Evolutionary conservation across 1,140 invertebrate species (phyloP).

Genomic region (Penaeus vannamei): DNA sequence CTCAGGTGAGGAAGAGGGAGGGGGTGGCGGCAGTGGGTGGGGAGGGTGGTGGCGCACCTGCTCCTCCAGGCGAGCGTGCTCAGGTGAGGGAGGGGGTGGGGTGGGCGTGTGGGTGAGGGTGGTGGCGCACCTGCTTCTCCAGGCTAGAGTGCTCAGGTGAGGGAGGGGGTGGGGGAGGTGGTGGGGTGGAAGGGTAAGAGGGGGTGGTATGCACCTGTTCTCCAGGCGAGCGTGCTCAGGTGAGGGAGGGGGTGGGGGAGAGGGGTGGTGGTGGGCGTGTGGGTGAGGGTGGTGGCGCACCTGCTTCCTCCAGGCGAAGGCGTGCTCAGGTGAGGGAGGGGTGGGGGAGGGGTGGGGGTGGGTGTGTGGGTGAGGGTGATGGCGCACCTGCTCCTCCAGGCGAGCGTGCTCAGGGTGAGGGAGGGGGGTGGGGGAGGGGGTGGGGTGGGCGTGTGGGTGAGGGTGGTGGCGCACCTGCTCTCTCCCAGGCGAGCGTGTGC

Average conservation of each 20-base stretch:
- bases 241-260: too few relatives aligned
- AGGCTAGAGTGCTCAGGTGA: constrained; percentile 23
- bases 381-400: constrained; percentile 8
- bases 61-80: too few relatives aligned
- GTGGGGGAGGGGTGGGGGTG: too few relatives aligned
- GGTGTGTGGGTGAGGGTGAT: neutral
- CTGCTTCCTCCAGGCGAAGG: neutral
- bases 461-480: constrained; percentile 1
- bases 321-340: neutral
- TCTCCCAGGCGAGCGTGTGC: neutral
- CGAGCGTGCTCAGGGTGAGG: constrained; percentile 9
- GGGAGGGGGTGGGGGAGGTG: too few relatives aligned
- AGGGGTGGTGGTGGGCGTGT: too few relatives aligned
- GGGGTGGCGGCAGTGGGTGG: too few relatives aligned
- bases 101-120: neutral
- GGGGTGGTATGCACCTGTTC: neutral
- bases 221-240: constrained; percentile 12
- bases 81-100: too few relatives aligned
- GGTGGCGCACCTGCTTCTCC: constrained; percentile 3
- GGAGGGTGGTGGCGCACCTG: neutral
- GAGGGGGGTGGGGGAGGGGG: too few relatives aligned
- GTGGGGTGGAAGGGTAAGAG: too few relatives aligned
- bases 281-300: neutral
- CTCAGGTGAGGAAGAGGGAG: constrained; percentile 31
- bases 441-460: constrained; percentile 25